Percentiles rank a stretch among this genome's conserved stretches.
Conservation (phyloP, 2,888 invertebrate genomes). For the Archips crataeganus region DNA sequence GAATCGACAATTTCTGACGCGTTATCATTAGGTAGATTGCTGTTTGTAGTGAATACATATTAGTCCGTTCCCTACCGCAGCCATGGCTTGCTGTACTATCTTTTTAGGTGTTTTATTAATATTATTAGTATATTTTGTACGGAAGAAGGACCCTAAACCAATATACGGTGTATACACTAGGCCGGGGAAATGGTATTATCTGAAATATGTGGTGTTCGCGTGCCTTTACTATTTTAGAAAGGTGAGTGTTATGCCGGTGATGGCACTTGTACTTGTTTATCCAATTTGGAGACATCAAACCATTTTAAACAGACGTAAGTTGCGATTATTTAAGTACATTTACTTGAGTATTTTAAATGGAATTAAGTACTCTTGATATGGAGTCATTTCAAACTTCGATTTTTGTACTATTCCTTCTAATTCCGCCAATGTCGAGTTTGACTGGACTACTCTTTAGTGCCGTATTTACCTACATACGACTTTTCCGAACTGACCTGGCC, state of each 20-base stretch:
- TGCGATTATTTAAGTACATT: too few relatives aligned
- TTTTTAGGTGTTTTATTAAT: slow-evolving; percentile 50
- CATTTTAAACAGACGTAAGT: too few relatives aligned
- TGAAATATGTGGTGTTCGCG: slow-evolving; percentile 86
- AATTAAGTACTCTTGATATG: too few relatives aligned
- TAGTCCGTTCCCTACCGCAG: neutral
- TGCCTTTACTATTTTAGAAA: slow-evolving; percentile 83
- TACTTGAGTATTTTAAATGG: too few relatives aligned
- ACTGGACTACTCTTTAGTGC: too few relatives aligned
- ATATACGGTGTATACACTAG: slow-evolving; percentile 87
- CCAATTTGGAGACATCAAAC: too few relatives aligned
- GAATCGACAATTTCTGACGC: neutral
- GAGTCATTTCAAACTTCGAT: too few relatives aligned
- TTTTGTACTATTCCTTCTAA: too few relatives aligned
- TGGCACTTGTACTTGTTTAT: too few relatives aligned
- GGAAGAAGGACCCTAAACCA: slow-evolving; percentile 73
- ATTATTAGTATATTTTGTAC: slow-evolving; percentile 60
- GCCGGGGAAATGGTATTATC: slow-evolving; percentile 87
- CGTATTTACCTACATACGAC: too few relatives aligned
- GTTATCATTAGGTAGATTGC: neutral
- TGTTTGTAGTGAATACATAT: neutral
- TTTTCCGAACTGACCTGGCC: too few relatives aligned
- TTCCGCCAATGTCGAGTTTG: too few relatives aligned
- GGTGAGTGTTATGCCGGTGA: slow-evolving; percentile 63
- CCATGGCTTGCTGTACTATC: slow-evolving; percentile 7